phyloP scores from a whole-genome alignment of 2,888 invertebrate genomes.

The Athetis lepigone region DNA sequence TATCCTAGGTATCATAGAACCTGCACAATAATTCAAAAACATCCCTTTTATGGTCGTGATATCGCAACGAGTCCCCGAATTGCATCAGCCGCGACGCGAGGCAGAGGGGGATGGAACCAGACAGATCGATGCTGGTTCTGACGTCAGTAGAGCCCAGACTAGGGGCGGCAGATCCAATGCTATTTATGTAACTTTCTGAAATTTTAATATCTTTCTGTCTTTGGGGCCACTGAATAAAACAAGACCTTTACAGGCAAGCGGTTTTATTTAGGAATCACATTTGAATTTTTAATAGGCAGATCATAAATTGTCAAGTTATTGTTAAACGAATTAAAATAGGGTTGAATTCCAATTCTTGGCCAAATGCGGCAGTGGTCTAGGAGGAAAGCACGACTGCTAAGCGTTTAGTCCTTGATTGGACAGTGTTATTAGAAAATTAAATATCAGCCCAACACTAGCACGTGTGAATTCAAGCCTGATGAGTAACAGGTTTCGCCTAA shows the following conservation, averaged over 20 bases:
- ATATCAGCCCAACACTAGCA: too few relatives aligned
- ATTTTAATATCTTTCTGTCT: conserved; percentile 11
- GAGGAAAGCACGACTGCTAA: background rate
- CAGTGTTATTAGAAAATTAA: background rate
- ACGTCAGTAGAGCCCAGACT: conserved; percentile 80
- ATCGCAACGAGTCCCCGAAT: conserved; percentile 64
- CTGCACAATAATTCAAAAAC: background rate
- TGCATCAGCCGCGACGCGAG: conserved; percentile 82
- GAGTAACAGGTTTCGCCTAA: too few relatives aligned
- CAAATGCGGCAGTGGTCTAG: too few relatives aligned
- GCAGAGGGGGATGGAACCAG: conserved; percentile 73
- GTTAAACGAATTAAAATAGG: too few relatives aligned
- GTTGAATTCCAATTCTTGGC: too few relatives aligned
- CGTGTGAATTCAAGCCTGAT: too few relatives aligned
- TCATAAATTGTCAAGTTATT: background rate
- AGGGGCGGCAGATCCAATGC: conserved; percentile 45
- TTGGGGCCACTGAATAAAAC: background rate
- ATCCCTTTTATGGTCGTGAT: background rate
- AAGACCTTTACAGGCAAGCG: background rate
- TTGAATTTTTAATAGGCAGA: background rate
- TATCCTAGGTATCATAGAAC: background rate
- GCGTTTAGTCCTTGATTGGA: background rate
- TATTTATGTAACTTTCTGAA: conserved; percentile 12
- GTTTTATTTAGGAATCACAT: background rate
- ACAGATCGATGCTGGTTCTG: conserved; percentile 84